phyloP scores from a whole-genome alignment of 2,797 vertebrate genomes.

The Sarcophilus harrisii region DNA sequence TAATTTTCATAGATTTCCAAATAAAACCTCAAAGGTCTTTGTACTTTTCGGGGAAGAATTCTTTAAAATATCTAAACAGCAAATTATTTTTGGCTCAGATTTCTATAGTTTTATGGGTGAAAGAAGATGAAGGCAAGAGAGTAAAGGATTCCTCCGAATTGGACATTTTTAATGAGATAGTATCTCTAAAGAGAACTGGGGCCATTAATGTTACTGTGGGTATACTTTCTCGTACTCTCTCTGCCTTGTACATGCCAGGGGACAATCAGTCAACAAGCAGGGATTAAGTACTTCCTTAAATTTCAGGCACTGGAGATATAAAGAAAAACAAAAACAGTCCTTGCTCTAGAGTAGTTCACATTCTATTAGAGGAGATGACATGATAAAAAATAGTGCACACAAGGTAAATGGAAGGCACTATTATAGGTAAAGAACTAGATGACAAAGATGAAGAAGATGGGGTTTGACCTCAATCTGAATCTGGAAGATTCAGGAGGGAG shows the following conservation, averaged over 20 bases:
- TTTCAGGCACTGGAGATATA: background rate
- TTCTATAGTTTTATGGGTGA: background rate
- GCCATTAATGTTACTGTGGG: background rate
- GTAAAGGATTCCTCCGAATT: background rate
- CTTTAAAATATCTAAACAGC: background rate
- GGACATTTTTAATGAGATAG: background rate
- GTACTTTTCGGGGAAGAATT: background rate
- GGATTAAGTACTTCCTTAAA: background rate
- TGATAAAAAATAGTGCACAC: background rate
- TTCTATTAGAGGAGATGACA: background rate
- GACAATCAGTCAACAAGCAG: background rate
- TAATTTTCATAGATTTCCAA: slow-evolving; percentile 33
- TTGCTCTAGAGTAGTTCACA: background rate
- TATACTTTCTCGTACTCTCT: background rate
- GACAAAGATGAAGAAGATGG: background rate
- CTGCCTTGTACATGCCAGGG: background rate
- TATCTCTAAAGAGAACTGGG: background rate
- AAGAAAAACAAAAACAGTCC: background rate
- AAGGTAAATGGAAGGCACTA: background rate
- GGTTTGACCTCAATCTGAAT: background rate
- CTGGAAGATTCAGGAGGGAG: background rate
- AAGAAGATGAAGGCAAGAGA: background rate
- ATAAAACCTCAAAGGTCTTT: background rate
- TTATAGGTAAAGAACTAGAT: background rate
- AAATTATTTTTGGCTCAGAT: background rate